phyloP scores from a whole-genome alignment of 2,797 vertebrate genomes.

The Gila robusta region DNA sequence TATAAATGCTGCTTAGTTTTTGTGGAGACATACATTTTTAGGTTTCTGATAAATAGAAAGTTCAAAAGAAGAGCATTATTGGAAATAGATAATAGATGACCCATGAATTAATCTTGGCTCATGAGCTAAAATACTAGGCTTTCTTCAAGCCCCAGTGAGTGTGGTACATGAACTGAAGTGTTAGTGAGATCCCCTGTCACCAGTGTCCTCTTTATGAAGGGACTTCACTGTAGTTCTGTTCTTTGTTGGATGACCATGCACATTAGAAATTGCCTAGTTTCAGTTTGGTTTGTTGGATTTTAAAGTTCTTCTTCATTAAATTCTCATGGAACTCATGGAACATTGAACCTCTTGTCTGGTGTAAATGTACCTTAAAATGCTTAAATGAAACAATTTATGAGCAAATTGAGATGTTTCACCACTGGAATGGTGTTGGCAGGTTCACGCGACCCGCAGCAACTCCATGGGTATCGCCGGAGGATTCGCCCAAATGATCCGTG shows the following conservation, averaged over 20 bases:
- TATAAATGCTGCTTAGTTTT: not conserved
- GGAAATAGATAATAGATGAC: not conserved
- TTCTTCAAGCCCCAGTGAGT: not conserved
- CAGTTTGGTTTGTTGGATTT: not conserved
- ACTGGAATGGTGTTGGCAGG: conserved; percentile 68
- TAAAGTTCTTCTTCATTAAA: not conserved
- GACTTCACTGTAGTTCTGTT: not conserved
- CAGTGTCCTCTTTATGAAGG: not conserved
- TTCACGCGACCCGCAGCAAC: conserved; percentile 93
- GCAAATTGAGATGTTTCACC: not conserved
- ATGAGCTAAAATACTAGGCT: not conserved
- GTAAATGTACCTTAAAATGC: not conserved
- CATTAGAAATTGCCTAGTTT: not conserved
- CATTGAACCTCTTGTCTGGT: not conserved
- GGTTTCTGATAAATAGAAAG: not conserved
- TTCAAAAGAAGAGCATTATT: not conserved
- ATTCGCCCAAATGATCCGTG: conserved; percentile 91
- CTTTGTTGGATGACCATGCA: conserved; percentile 16
- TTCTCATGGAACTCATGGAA: not conserved
- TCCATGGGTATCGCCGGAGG: conserved; percentile 90
- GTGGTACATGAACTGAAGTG: not conserved
- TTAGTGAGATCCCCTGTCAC: not conserved
- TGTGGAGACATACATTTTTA: not conserved
- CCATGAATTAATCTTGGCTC: not conserved
- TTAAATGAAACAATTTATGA: not conserved